These are phyloP conservation scores for Anabacerthia variegaticeps DNA, from an alignment of 2,797 vertebrate genomes.

Conservation along the genomic window DNA sequence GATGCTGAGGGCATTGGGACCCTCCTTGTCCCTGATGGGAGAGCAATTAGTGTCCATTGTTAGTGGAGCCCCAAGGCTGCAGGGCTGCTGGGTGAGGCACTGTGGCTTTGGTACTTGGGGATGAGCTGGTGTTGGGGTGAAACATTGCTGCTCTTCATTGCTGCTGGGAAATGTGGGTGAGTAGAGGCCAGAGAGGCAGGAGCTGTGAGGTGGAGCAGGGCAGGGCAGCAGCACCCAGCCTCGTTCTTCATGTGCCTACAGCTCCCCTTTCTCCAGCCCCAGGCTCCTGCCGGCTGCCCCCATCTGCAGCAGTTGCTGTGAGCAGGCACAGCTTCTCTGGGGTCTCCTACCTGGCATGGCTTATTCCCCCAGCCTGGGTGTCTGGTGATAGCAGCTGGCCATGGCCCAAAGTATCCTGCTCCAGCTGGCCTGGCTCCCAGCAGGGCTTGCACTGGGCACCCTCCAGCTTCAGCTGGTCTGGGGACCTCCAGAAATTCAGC, in stretches of 20 bases:
- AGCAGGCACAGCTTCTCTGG: background rate
- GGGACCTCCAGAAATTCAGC: background rate
- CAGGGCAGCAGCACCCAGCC: background rate
- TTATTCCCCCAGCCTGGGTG: background rate
- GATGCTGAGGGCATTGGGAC: background rate
- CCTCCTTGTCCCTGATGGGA: background rate
- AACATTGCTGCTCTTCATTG: background rate
- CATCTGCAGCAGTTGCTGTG: background rate
- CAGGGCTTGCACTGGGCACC: background rate
- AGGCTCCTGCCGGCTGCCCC: background rate
- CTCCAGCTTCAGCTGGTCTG: background rate
- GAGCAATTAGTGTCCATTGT: accelerated
- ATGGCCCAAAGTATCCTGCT: background rate
- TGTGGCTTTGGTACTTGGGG: accelerated
- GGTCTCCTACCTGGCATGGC: background rate
- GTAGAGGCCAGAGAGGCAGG: background rate
- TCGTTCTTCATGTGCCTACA: accelerated
- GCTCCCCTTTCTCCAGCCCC: background rate
- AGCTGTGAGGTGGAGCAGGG: background rate
- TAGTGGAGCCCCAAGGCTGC: background rate
- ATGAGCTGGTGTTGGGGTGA: background rate
- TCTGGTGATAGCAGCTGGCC: background rate
- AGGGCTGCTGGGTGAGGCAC: background rate
- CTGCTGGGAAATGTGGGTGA: background rate
- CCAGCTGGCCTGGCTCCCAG: background rate